A percentile compares a stretch with the other conserved stretches of the same genome.
phyloP scores from a whole-genome alignment of 2,797 vertebrate species.

The Kryptolebias ocellatus region DNA sequence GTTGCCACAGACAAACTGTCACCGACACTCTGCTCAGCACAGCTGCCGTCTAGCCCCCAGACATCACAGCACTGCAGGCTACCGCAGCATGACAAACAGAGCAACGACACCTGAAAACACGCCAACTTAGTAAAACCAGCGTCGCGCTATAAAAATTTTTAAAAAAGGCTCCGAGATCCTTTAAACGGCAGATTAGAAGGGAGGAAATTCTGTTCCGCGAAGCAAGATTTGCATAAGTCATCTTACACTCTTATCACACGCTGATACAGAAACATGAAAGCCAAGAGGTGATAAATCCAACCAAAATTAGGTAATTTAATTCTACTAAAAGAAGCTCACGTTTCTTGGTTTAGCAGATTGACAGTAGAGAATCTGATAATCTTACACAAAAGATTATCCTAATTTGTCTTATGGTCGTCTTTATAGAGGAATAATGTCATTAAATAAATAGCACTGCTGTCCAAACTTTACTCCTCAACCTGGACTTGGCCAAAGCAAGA shows the following conservation, averaged over 20 bases:
- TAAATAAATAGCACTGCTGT: neutral
- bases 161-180: conserved; percentile 27
- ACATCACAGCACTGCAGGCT: conserved; percentile 71
- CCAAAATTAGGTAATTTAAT: conserved; percentile 18
- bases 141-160: conserved; percentile 10
- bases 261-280: conserved; percentile 41
- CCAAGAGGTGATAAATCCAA: conserved; percentile 35
- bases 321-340: conserved; percentile 26
- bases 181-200: conserved; percentile 35
- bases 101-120: conserved; percentile 70
- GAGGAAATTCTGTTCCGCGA: conserved; percentile 25
- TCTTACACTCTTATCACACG: conserved; percentile 40
- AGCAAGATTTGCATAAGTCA: conserved; percentile 50
- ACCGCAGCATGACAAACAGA: conserved; percentile 68
- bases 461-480: neutral
- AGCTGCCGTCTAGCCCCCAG: conserved; percentile 78
- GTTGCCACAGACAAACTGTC: conserved; percentile 82
- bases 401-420: neutral
- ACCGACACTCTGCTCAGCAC: conserved; percentile 76
- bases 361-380: neutral
- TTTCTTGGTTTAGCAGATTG: conserved; percentile 18
- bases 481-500: neutral
- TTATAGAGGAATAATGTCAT: neutral
- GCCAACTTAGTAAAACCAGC: conserved; percentile 39
- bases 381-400: neutral